Evolutionary conservation across 2,888 invertebrate genomes (phyloP).

Genomic region (Diabrotica balteata): DNA sequence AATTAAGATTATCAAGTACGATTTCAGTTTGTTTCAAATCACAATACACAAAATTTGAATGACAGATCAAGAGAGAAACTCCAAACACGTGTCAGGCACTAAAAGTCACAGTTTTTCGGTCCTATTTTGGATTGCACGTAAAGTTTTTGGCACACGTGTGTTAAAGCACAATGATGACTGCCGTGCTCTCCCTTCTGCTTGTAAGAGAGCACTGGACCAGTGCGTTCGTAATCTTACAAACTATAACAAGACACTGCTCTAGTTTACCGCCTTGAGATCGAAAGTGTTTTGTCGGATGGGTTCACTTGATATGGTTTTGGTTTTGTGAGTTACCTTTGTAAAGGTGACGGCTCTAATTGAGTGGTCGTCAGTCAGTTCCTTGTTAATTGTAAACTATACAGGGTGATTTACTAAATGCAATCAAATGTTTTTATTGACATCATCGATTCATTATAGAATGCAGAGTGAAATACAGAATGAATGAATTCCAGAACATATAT

Average conservation of each 20-base stretch:
- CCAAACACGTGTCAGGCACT: slow-evolving; percentile 2
- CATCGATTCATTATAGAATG: too few relatives aligned
- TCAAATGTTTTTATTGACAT: too few relatives aligned
- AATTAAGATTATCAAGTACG: too few relatives aligned
- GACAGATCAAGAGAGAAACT: slow-evolving; percentile 9
- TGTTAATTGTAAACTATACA: slow-evolving; percentile 43
- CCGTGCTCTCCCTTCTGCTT: slow-evolving; percentile 52
- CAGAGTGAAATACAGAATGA: too few relatives aligned
- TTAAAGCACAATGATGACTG: slow-evolving; percentile 41
- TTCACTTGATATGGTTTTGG: slow-evolving; percentile 55
- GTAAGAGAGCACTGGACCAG: slow-evolving; percentile 54
- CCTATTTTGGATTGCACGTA: slow-evolving; percentile 3
- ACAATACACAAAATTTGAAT: slow-evolving; percentile 3
- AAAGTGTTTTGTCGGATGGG: slow-evolving; percentile 58
- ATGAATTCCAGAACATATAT: too few relatives aligned
- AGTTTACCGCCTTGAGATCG: slow-evolving; percentile 57
- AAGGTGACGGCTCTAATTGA: slow-evolving; percentile 45
- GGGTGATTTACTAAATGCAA: slow-evolving; percentile 10
- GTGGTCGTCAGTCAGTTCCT: slow-evolving; percentile 53
- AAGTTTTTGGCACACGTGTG: slow-evolving; percentile 39
- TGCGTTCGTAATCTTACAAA: slow-evolving; percentile 53
- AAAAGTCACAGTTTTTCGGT: slow-evolving; percentile 1
- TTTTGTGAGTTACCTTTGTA: slow-evolving; percentile 50
- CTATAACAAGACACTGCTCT: slow-evolving; percentile 57
- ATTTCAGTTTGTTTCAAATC: too few relatives aligned